Conservation (phyloP, 2,797 vertebrate genomes). For the Pseudopleuronectes americanus region DNA sequence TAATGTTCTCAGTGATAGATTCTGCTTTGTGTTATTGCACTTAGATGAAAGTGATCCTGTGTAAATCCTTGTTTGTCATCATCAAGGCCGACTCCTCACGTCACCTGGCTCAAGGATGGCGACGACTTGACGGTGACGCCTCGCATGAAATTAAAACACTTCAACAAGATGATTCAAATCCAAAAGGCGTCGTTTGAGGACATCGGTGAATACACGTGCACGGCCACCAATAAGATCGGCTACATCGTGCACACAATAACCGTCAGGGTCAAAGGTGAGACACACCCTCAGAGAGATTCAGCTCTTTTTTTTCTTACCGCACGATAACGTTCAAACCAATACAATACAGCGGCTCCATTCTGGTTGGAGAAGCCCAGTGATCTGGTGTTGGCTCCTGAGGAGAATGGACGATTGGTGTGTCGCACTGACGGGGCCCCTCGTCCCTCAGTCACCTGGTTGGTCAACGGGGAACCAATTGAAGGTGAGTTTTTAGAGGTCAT, state of each 20-base stretch:
- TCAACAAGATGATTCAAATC: conserved; percentile 94
- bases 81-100: conserved; percentile 87
- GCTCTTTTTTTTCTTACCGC: neutral
- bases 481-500: conserved; percentile 74
- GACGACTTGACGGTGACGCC: conserved; percentile 83
- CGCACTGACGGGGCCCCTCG: conserved; percentile 93
- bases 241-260: conserved; percentile 92
- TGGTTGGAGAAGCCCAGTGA: conserved; percentile 94
- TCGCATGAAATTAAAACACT: conserved; percentile 91
- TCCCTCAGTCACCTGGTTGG: conserved; percentile 92
- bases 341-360: conserved; percentile 89
- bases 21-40: neutral
- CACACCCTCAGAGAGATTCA: neutral
- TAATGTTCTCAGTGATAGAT: neutral
- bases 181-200: conserved; percentile 90
- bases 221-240: conserved; percentile 92
- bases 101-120: conserved; percentile 94
- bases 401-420: conserved; percentile 91
- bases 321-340: neutral
- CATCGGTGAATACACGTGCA: conserved; percentile 92
- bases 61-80: conserved; percentile 46
- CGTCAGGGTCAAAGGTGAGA: conserved; percentile 94
- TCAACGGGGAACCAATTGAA: conserved; percentile 93
- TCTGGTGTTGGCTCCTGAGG: conserved; percentile 93
- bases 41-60: conserved; percentile 23